phyloP scores from a whole-genome alignment of 1,140 invertebrate genomes.

The Pentalonia nigronervosa region DNA sequence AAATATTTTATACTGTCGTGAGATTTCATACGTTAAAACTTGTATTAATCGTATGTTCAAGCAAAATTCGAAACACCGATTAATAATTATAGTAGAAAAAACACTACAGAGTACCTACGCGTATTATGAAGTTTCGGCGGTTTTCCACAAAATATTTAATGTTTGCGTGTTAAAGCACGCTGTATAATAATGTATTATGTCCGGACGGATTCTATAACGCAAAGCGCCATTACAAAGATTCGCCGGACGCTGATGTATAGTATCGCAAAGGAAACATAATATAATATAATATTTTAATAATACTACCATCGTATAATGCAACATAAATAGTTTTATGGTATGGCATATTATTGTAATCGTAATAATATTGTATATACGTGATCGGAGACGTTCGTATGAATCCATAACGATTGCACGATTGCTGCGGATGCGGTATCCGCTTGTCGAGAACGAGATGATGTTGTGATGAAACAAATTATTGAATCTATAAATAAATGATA shows the following conservation, averaged over 20 bases:
- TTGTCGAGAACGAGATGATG: not conserved
- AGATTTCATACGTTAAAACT: not conserved
- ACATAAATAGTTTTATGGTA: not conserved
- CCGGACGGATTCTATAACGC: not conserved
- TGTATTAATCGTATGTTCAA: not conserved
- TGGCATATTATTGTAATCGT: not conserved
- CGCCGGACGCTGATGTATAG: not conserved
- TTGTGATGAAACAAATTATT: constrained; percentile 9
- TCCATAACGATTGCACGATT: not conserved
- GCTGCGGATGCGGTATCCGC: not conserved
- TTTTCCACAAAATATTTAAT: no score
- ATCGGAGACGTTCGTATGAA: not conserved
- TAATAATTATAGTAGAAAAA: not conserved
- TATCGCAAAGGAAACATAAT: not conserved
- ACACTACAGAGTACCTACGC: not conserved
- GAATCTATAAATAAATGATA: constrained; percentile 1
- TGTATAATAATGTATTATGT: no score
- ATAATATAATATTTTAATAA: not conserved
- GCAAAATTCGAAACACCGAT: not conserved
- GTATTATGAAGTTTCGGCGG: not conserved
- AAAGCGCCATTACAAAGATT: not conserved
- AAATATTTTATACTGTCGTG: no score
- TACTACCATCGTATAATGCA: not conserved
- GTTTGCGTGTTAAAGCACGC: no score
- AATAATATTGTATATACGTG: not conserved